Base-by-base conservation (phyloP, 2,888 invertebrate genomes). In the Melanargia galathea region DNA sequence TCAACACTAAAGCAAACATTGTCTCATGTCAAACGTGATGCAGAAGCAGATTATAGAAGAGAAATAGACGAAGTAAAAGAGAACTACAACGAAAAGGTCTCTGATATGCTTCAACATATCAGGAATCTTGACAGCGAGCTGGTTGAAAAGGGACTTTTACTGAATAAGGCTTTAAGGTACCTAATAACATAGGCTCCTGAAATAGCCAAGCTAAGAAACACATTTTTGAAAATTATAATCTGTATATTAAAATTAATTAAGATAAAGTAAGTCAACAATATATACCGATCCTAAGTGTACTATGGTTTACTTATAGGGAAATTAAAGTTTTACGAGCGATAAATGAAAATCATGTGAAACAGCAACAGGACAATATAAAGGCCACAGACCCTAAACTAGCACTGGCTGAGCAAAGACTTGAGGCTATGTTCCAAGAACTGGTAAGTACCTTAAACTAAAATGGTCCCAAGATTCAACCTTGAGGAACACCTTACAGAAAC, bases 351-450 rank as follows among this genome's bases (percentile, higher is more conserved):
- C 84, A 77, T 75, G 56, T 84, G 69, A 81, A 88, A 73, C 75
- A 90, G 77, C 80, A 89, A 68, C 79, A 78, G 70, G 77, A 86
- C 60, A 73, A 76, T 11, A 64, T 81, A 2, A 78, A 74, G 22
- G 60, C 78, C 0, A 64, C 86, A 2, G 84, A 90, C 63, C 90
- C 91, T 0, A 88, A 84, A 70, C 71, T 93, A 8, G 79, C 90
- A 6, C 69, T 92, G 0, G 87, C 93, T 11, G 93, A 93, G 71
- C 91, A 93, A 75, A 92, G 92, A 75, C 74, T 93, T 33, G 93
- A 93, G 75, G 81, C 91, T 0, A 92, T 92, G 75, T 93, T 93
- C 74, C 92, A 93, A 72, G 93, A 93, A 82, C 73, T 93, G 86
- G 93, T 93, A 78, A 77, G 93, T 93, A 78, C 77, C 75, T 43